Base-by-base conservation (phyloP, 2,113 vertebrate genomes). In the human region DNA sequence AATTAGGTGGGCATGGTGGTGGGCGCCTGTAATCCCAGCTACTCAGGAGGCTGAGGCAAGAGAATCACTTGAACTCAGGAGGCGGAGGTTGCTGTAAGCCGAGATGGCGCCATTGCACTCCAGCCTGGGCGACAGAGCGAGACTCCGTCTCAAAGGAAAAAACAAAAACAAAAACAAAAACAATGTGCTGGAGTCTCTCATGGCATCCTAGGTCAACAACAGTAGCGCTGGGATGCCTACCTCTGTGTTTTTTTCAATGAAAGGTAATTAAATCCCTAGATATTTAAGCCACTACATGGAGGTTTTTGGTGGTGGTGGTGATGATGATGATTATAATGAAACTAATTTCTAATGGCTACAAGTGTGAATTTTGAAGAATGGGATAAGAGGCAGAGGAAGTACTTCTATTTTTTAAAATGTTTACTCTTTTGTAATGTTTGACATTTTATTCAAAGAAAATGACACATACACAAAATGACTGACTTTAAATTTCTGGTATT, bases 401-500 rank as follows among this genome's bases (percentile, higher is more conserved):
- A 59, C 52, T 85, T 96, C 89, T 40, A 87, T 30, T 68, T 79
- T 76, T 78, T 50, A 64, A 48, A 83, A 82, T 27, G 66, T 59
- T 30, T 84, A 75, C 9, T 86, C 32, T 93, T 78, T 92, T 75
- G 6, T 88, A 72, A 79, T 89, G 27, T 38, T 75, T 91, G 16
- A 70, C 73, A 88, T 88, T 88, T 40, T 43, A 61, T 35, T 82
- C 79, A 86, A 45, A 89, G 10, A 92, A 93, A 93, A 76, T 64
- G n/a, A 84, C n/a, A 66, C 20, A 59, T 70, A 85, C 1, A 61
- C 25, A 80, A 32, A 64, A 11, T 22, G 16, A 87, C 30, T 89
- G 45, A 81, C 64, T 82, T 91, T 82, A 79, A 96, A 93, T 68
- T 97, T 95, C 52, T 92, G 9, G 8, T 82, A 78, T 84, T 90